phyloP scores from a whole-genome alignment of 2,888 invertebrate species.

The Torymus tubicola region DNA sequence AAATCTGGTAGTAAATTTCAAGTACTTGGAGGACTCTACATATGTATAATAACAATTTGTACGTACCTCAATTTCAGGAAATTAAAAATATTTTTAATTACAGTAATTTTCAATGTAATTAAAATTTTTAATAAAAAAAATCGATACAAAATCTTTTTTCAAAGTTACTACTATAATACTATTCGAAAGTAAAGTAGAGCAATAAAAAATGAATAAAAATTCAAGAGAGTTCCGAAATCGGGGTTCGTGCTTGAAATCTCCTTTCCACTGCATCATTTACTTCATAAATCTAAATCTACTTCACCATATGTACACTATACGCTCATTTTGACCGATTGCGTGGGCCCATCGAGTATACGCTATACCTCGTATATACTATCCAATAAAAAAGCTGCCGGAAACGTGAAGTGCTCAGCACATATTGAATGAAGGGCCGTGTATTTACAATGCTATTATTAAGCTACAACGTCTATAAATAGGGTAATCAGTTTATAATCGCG shows the following conservation, averaged over 20 bases:
- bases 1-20: conserved; percentile 14
- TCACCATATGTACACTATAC: conserved; percentile 70
- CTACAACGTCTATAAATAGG: conserved; percentile 63
- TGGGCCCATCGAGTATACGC: conserved; percentile 51
- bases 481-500: conserved; percentile 57
- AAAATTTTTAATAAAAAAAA: too few relatives aligned
- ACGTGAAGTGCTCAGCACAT: conserved; percentile 74
- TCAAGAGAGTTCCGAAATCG: background rate
- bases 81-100: background rate
- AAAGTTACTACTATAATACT: too few relatives aligned
- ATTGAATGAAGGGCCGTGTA: conserved; percentile 71
- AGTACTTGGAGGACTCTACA: background rate
- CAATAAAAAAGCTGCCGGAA: conserved; percentile 67
- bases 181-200: too few relatives aligned
- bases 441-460: conserved; percentile 75
- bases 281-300: conserved; percentile 64
- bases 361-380: conserved; percentile 49
- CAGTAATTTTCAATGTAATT: too few relatives aligned
- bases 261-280: conserved; percentile 27
- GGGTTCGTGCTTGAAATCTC: conserved; percentile 35
- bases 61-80: background rate
- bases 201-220: too few relatives aligned
- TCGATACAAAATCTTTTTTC: too few relatives aligned
- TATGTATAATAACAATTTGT: background rate
- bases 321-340: conserved; percentile 67